Evolutionary conservation across 2,888 invertebrate genomes (phyloP).

Genomic region (Acanthoscelides obtectus): DNA sequence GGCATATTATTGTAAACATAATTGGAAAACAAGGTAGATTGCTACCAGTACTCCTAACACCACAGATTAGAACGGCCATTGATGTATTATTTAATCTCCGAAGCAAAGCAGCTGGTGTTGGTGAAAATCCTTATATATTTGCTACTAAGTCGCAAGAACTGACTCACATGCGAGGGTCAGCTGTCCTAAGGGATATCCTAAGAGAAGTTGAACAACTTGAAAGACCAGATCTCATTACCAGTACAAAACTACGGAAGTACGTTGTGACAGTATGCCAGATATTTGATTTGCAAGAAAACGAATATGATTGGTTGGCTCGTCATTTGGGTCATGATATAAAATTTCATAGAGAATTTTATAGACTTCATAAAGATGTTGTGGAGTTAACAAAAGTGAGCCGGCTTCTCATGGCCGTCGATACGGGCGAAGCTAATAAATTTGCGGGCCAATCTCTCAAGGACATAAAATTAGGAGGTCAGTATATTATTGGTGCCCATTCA

Average conservation of each 20-base stretch:
- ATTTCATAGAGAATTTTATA: constrained; percentile 22
- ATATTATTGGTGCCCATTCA: too few relatives aligned
- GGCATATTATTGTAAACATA: background rate
- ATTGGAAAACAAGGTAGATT: background rate
- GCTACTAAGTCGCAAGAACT: background rate
- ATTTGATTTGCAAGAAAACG: constrained; percentile 27
- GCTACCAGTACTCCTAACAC: background rate
- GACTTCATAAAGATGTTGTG: constrained; percentile 28
- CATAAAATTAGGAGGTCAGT: background rate
- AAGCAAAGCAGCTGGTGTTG: background rate
- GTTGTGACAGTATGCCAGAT: constrained; percentile 30
- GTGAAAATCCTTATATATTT: background rate
- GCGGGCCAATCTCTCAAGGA: background rate
- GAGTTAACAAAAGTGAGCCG: constrained; percentile 29
- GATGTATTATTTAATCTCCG: background rate
- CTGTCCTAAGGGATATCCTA: too few relatives aligned
- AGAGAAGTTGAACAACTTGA: constrained; percentile 12
- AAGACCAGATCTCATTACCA: constrained; percentile 19
- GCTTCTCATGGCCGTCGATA: constrained; percentile 24
- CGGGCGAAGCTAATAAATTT: constrained; percentile 17
- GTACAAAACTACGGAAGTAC: constrained; percentile 30
- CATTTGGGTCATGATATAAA: constrained; percentile 28
- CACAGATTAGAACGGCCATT: background rate
- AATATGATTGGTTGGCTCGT: constrained; percentile 27
- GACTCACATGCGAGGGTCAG: background rate